Percentiles rank a stretch among this genome's conserved stretches.
Evolutionary conservation across 1,140 invertebrate genomes (phyloP).

Genomic region (Drosophila busckii): DNA sequence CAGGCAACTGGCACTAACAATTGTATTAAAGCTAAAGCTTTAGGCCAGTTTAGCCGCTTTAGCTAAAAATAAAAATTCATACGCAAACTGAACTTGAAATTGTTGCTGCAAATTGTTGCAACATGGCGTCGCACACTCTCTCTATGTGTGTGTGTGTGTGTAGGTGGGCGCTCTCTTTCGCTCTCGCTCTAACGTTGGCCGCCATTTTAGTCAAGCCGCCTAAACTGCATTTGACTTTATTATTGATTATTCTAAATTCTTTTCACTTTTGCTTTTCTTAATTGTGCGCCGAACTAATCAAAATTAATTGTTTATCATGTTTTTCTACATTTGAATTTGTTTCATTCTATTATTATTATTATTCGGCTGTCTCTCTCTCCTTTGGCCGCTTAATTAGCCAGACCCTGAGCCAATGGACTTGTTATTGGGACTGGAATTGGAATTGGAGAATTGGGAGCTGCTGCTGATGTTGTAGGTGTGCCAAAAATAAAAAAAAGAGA

Average conservation of each 20-base stretch:
- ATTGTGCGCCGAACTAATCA: slow-evolving; percentile 68
- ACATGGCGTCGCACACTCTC: too few relatives aligned
- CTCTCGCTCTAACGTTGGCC: slow-evolving; percentile 76
- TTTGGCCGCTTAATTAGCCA: slow-evolving; percentile 61
- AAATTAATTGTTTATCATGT: slow-evolving; percentile 78
- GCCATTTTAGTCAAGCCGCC: slow-evolving; percentile 54
- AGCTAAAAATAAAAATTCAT: slow-evolving; percentile 61
- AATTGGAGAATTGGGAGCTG: neutral
- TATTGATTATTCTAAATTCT: slow-evolving; percentile 55
- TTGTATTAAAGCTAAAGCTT: too few relatives aligned
- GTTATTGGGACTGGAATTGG: neutral
- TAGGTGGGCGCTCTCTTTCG: too few relatives aligned
- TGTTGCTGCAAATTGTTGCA: too few relatives aligned
- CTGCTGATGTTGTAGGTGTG: slow-evolving; percentile 53
- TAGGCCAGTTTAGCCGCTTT: too few relatives aligned
- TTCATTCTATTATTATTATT: slow-evolving; percentile 47
- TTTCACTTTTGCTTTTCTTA: slow-evolving; percentile 66
- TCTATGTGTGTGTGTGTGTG: slow-evolving; percentile 13
- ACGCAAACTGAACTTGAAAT: slow-evolving; percentile 29
- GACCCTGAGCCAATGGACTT: slow-evolving; percentile 19
- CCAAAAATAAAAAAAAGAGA: slow-evolving; percentile 15
- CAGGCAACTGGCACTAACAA: slow-evolving; percentile 33
- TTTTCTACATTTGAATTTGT: slow-evolving; percentile 73
- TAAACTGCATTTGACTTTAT: slow-evolving; percentile 28
- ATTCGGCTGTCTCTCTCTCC: slow-evolving; percentile 7